Evolutionary conservation across 2,888 invertebrate species (phyloP), one percentile per base, ranked within the genome.

Genomic region (Gortyna flavago): DNA sequence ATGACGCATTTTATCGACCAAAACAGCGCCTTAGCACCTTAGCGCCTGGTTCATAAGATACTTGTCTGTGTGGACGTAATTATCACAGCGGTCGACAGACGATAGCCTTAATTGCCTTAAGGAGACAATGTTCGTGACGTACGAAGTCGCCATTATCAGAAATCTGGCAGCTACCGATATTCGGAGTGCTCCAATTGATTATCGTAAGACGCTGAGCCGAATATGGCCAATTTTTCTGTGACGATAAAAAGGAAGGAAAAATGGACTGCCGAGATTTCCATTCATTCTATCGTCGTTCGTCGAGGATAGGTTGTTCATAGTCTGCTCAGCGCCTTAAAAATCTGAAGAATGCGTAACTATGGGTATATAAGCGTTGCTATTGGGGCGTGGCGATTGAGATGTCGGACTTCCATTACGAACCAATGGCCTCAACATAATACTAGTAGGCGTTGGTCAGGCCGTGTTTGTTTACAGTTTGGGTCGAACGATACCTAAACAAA

Each of bases 101-200:
- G 61, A 75, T 85, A 75, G 44, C 67, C 73, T 64, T 72, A 82
- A 85, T 82, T 72, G 66, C 57, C 68, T 65, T 64, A 59, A 54
- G 11, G n/a, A 76, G 61, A 79, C 73, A 81, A 85, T 73, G 35
- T n/a, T 62, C 35, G 32, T 79, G 83, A 76, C 72, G 79, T 74
- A 74, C 38, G 38, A 35, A 48, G 13, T 41, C 18, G 62, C 13
- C 64, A 61, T 65, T 67, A 57, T 65, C 51, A 38, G 16, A 82
- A 75, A 71, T 54, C 84, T 66, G 35, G 48, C n/a, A 61, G 51
- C 41, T 71, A 38, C 48, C 48, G 73, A 59, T 75, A 35, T 75
- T 69, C 61, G 29, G 1, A 48, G 35, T 48, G 64, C 21, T 73
- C 29, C 35, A 64, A 72, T 74, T 76, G 76, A 74, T 80, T 38